These are phyloP conservation scores for Tetraodon nigroviridis DNA, from an alignment of 2,113 vertebrate genomes.

Conservation along the genomic window DNA sequence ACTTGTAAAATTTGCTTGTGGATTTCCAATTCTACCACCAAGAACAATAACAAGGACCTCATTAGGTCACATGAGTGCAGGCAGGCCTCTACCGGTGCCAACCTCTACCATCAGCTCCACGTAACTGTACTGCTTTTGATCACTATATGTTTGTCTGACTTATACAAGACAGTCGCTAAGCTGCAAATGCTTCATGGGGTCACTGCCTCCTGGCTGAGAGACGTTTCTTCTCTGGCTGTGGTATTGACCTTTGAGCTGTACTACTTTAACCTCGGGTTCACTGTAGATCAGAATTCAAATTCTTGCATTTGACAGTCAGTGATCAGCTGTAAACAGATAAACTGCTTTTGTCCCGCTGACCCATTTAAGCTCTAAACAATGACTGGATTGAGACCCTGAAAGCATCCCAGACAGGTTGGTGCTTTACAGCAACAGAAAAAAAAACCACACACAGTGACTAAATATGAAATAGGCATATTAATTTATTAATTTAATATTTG, in stretches of 20 bases:
- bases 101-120: no score
- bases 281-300: conserved; percentile 17
- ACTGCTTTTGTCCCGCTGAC: conserved; percentile 57
- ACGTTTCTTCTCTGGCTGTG: not conserved
- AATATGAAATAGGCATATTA: not conserved
- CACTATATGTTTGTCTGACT: not conserved
- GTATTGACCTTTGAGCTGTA: not conserved
- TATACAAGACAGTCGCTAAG: not conserved
- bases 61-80: no score
- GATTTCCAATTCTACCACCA: no score
- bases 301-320: conserved; percentile 5
- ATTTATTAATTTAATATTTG: not conserved
- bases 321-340: conserved; percentile 28
- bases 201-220: not conserved
- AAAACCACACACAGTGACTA: conserved; percentile 8
- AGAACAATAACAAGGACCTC: no score
- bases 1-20: not conserved
- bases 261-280: conserved; percentile 21
- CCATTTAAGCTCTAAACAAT: conserved; percentile 52
- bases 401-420: conserved; percentile 12
- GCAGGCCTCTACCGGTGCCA: no score
- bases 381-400: conserved; percentile 33
- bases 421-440: not conserved
- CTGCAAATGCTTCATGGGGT: not conserved
- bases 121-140: no score